phyloP scores from a whole-genome alignment of 2,888 invertebrate species.

The Cryptus armator region DNA sequence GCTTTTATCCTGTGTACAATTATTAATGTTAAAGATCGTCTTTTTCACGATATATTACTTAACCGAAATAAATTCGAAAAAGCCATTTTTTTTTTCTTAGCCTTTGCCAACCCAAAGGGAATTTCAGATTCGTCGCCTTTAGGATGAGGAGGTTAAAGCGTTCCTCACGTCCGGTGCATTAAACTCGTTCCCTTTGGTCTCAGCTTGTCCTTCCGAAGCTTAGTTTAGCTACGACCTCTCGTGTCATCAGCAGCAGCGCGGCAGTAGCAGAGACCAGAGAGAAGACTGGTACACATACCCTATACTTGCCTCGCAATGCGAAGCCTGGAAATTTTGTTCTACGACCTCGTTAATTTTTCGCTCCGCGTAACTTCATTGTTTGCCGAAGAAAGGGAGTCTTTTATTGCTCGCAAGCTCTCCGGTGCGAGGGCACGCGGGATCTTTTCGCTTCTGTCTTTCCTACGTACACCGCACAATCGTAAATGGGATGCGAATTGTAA shows the following conservation, averaged over 20 bases:
- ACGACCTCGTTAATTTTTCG: constrained; percentile 80
- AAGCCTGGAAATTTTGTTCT: constrained; percentile 71
- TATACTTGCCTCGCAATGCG: constrained; percentile 46
- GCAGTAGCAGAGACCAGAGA: not conserved
- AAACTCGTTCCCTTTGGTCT: too few relatives aligned
- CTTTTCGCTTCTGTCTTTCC: constrained; percentile 38
- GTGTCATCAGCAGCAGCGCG: not conserved
- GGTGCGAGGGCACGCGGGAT: constrained; percentile 65
- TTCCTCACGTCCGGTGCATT: not conserved
- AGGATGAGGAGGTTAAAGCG: not conserved
- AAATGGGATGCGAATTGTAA: constrained; percentile 68
- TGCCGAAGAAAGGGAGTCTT: constrained; percentile 69
- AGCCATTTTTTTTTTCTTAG: not conserved
- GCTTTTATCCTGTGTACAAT: too few relatives aligned
- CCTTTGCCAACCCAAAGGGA: not conserved
- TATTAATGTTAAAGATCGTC: too few relatives aligned
- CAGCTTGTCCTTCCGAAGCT: not conserved
- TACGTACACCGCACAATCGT: constrained; percentile 50
- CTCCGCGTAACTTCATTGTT: constrained; percentile 78
- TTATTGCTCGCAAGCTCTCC: constrained; percentile 75
- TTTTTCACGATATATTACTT: not conserved
- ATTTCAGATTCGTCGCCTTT: not conserved
- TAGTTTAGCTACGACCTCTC: constrained; percentile 1
- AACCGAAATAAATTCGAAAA: not conserved
- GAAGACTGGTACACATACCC: not conserved